Evolutionary conservation across 64 coral and sea anemone genomes (phyloP).

Genomic region (Acropora tenuis): DNA sequence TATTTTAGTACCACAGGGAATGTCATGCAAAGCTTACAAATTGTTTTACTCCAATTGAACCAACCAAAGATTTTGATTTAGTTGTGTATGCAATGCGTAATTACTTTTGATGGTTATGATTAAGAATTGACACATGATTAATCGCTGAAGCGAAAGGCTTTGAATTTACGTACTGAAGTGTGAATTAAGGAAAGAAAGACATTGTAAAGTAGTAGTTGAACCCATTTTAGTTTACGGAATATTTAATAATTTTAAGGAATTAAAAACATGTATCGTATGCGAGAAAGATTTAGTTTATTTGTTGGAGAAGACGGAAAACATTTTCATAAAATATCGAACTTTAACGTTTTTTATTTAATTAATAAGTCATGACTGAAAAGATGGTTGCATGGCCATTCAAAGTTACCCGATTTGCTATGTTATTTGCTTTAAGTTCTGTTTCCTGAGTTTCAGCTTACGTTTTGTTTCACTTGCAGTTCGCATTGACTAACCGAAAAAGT

Average conservation of each 20-base stretch:
- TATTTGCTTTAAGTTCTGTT: no score
- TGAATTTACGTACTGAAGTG: conserved; percentile 26
- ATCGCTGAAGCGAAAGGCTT: not conserved
- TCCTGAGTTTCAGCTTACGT: no score
- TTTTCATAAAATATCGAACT: no score
- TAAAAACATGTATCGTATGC: not conserved
- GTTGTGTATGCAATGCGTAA: not conserved
- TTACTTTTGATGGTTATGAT: not conserved
- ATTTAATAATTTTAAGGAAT: not conserved
- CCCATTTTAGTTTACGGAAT: no score
- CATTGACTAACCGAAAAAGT: no score
- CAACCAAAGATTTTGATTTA: not conserved
- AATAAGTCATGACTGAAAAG: no score
- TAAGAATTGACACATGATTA: not conserved
- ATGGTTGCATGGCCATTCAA: no score
- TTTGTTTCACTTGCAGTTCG: no score
- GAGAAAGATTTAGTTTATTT: no score
- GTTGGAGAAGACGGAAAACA: no score
- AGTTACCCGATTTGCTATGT: no score
- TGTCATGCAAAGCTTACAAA: not conserved
- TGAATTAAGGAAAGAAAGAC: conserved; percentile 36
- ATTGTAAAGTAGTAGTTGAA: not conserved
- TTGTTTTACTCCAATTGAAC: not conserved
- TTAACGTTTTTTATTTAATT: no score
- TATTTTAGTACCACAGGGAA: not conserved